Conservation (phyloP, 2,888 invertebrate species). For the Caprella mutica region DNA sequence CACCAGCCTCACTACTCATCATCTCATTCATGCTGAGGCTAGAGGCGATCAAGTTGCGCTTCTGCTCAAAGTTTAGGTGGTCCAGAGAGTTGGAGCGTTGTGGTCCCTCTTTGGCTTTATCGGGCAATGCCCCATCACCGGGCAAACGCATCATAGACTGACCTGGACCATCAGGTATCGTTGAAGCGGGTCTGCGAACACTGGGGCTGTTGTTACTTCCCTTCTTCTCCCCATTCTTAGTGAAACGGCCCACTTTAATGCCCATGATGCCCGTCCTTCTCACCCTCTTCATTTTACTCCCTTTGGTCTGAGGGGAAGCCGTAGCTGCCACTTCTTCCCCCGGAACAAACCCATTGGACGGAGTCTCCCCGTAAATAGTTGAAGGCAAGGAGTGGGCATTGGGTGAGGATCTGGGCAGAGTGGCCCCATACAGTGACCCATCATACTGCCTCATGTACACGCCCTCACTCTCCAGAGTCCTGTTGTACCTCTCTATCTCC, state of each 20-base stretch:
- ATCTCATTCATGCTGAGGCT: conserved; percentile 25
- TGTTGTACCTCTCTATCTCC: conserved; percentile 7
- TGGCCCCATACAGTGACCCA: neutral
- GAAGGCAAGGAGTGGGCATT: neutral
- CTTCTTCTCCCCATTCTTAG: conserved; percentile 8
- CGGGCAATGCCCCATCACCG: too few relatives aligned
- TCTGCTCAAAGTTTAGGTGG: conserved; percentile 32
- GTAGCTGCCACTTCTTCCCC: neutral
- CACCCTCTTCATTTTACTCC: neutral
- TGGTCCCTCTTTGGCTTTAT: neutral
- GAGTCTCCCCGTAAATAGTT: neutral
- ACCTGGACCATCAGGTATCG: too few relatives aligned
- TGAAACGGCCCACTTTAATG: conserved; percentile 7
- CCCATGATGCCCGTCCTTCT: neutral
- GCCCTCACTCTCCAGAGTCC: conserved; percentile 8
- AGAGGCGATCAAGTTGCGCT: conserved; percentile 30
- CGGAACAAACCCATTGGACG: neutral
- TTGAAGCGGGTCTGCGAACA: too few relatives aligned
- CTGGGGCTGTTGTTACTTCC: too few relatives aligned
- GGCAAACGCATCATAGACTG: too few relatives aligned
- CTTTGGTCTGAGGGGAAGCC: neutral
- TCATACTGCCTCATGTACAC: conserved; percentile 6
- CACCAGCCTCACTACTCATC: conserved; percentile 11
- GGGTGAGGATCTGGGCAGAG: neutral
- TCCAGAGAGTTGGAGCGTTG: conserved; percentile 25